Evolutionary conservation across 2,113 vertebrate species (phyloP).

Genomic region (Trachemys scripta): DNA sequence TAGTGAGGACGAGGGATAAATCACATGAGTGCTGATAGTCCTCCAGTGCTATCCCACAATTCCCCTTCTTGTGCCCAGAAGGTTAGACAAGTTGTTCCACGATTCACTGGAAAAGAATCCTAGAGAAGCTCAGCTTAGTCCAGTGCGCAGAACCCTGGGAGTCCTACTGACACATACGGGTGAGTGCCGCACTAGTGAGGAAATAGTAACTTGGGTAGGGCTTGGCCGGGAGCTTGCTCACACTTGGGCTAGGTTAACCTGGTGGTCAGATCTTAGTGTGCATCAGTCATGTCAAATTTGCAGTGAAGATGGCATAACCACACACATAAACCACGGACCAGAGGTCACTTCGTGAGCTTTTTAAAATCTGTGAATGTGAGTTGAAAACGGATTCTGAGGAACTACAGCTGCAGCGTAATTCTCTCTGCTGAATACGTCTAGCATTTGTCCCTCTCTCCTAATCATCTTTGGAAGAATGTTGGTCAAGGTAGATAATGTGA

Average conservation of each 20-base stretch:
- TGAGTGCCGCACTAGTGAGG: neutral
- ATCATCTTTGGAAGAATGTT: neutral
- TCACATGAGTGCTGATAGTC: too few species aligned
- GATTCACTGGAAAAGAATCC: too few species aligned
- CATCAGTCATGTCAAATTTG: neutral
- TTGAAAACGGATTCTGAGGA: neutral
- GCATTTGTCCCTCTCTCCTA: neutral
- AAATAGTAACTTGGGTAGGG: neutral
- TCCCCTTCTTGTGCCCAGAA: too few species aligned
- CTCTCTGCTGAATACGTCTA: neutral
- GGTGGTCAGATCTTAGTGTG: neutral
- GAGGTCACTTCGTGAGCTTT: neutral
- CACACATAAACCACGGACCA: neutral
- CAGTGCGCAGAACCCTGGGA: too few species aligned
- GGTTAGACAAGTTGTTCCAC: too few species aligned
- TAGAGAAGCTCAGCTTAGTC: too few species aligned
- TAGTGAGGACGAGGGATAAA: too few species aligned
- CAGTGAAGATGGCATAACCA: neutral
- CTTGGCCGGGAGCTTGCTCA: neutral
- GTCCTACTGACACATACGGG: neutral
- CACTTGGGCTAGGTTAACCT: neutral
- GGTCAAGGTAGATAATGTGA: neutral
- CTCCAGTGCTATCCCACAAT: too few species aligned
- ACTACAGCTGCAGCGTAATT: neutral
- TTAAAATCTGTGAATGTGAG: neutral